A percentile compares a stretch with the other conserved stretches of the same genome.
phyloP scores from a whole-genome alignment of 1,140 invertebrate species.

The Eufriesea mexicana region DNA sequence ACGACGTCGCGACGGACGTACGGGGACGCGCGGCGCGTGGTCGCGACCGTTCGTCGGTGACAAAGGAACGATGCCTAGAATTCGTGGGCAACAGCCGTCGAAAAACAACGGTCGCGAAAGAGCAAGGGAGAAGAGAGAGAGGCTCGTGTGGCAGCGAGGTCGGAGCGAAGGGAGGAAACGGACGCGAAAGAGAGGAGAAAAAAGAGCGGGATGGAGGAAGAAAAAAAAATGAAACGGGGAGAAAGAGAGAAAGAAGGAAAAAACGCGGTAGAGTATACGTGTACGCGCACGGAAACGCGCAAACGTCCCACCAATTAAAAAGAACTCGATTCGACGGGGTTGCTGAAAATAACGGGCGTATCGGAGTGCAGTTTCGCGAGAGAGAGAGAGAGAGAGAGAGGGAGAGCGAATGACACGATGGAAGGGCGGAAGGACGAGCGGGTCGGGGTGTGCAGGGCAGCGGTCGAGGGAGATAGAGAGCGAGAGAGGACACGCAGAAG shows the following conservation, averaged over 20 bases:
- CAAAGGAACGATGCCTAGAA: constrained; percentile 45
- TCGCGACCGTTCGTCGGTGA: background rate
- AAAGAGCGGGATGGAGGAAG: background rate
- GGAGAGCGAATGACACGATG: constrained; percentile 36
- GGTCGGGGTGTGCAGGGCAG: background rate
- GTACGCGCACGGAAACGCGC: constrained; percentile 54
- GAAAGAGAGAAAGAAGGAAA: background rate
- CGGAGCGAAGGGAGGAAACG: constrained; percentile 24
- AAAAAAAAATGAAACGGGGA: background rate
- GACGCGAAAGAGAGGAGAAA: background rate
- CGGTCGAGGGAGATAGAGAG: constrained; percentile 20
- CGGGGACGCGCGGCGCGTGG: background rate
- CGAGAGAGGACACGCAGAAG: background rate
- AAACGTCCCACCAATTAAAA: constrained; percentile 73
- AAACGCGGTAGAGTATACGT: background rate
- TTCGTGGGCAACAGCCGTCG: constrained; percentile 45
- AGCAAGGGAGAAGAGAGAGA: background rate
- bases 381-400: constrained; percentile 34
- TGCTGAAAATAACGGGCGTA: constrained; percentile 76
- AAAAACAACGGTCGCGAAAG: constrained; percentile 28
- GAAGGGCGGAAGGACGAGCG: constrained; percentile 21
- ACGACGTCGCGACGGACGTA: background rate
- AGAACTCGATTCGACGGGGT: constrained; percentile 72
- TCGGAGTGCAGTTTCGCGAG: constrained; percentile 69
- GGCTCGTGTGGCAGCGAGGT: background rate